Evolutionary conservation across 2,888 invertebrate genomes (phyloP).

Genomic region (Nemotelus nigrinus): DNA sequence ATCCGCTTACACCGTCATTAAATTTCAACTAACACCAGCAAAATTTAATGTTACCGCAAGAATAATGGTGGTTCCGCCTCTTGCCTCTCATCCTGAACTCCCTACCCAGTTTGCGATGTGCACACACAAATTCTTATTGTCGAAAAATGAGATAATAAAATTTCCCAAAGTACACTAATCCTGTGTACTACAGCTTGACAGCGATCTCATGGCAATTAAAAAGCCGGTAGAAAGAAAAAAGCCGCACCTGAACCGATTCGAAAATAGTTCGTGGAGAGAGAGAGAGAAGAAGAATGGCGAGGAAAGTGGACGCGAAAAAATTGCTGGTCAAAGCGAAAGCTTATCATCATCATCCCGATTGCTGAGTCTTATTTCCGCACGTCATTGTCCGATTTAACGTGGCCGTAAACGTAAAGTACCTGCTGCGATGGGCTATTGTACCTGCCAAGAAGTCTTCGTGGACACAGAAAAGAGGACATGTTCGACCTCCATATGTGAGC

Average conservation of each 20-base stretch:
- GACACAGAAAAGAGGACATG: conserved; percentile 37
- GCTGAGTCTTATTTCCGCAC: conserved; percentile 11
- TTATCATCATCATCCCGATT: neutral
- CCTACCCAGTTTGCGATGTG: too few species aligned
- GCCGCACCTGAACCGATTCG: conserved; percentile 15
- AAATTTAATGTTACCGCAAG: too few species aligned
- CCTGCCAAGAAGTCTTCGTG: neutral
- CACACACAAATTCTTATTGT: neutral
- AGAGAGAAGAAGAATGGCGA: conserved; percentile 4
- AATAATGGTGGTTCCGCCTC: too few species aligned
- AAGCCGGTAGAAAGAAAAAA: conserved; percentile 14
- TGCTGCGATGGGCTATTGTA: too few species aligned
- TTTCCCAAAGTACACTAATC: neutral
- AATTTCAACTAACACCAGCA: too few species aligned
- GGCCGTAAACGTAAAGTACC: neutral
- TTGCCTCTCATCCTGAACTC: too few species aligned
- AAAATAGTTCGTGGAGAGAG: neutral
- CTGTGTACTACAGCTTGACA: neutral
- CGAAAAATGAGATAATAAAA: neutral
- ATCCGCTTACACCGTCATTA: too few species aligned
- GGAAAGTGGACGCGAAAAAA: neutral
- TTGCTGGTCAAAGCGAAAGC: neutral
- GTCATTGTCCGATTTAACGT: conserved; percentile 34
- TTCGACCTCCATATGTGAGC: conserved; percentile 35
- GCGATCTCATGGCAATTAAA: neutral